Evolutionary conservation across 2,797 vertebrate genomes (phyloP), one percentile per base, ranked within the genome.

Genomic region (Morelia viridis): DNA sequence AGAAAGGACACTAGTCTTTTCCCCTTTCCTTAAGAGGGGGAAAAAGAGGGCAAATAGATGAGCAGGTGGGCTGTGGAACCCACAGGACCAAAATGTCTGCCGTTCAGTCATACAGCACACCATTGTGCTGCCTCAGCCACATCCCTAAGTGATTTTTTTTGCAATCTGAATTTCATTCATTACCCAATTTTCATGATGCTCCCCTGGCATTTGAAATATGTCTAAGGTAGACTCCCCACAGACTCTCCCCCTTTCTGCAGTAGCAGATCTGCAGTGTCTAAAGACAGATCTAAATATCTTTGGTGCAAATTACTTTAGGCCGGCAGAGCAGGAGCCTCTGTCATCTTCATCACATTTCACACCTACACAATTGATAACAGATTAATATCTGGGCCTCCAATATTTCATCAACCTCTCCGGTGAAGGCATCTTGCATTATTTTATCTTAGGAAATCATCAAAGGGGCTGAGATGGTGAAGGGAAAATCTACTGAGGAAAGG

Each of bases 141-240:
- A 91, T 97, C 97, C 96, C 94, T 96, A 90, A 96, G 97, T 92
- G 96, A 97, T 96, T 97, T 96, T 96, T 96, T 96, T 96, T 97
- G 95, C 95, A 97, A 97, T 98, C 97, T 98, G 97, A 98, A 97
- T 98, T 98, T 97, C 97, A 98, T 98, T 98, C 97, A 98, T 98
- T 98, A 98, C 96, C 97, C 95, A 95, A 97, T 97, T 97, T 97
- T 97, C 96, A 96, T 96, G 96, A 94, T 94, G 95, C 96, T 97
- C 96, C 96, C 96, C 93, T 95, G 96, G 97, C 97, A 96, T 97
- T 97, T 98, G 97, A 98, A 98, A 98, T 98, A 98, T 97, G 97
- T 97, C 96, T 94, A 96, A 97, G 95, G 96, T 94, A 97, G 94
- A 95, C 94, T 97, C 97, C 98, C 97, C 94, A 96, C 95, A 97